These are phyloP conservation scores for Plotosus lineatus DNA, from an alignment of 2,113 vertebrate species.

Conservation along the genomic window DNA sequence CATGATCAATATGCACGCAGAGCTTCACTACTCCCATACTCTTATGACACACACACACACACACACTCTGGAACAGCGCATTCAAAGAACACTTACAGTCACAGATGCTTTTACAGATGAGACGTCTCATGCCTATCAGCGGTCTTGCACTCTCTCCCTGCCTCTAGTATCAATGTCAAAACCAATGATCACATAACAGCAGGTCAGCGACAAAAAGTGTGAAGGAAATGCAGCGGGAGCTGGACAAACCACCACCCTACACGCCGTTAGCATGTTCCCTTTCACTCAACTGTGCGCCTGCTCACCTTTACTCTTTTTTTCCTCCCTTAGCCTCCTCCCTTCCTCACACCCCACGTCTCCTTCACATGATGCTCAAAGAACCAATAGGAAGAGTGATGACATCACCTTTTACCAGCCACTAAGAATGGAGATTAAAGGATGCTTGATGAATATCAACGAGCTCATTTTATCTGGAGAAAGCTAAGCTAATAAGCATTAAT, in stretches of 20 bases:
- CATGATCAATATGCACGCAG: neutral
- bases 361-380: slow-evolving; percentile 67
- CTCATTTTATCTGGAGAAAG: slow-evolving; percentile 53
- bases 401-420: slow-evolving; percentile 90
- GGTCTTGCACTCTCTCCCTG: slow-evolving; percentile 67
- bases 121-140: slow-evolving; percentile 91
- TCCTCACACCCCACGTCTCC: slow-evolving; percentile 79
- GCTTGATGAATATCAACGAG: slow-evolving; percentile 77
- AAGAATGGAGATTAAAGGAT: slow-evolving; percentile 59
- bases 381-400: slow-evolving; percentile 91
- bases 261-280: slow-evolving; percentile 71
- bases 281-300: slow-evolving; percentile 56
- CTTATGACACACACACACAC: slow-evolving; percentile 67
- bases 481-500: slow-evolving; percentile 59
- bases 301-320: slow-evolving; percentile 76
- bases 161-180: slow-evolving; percentile 60
- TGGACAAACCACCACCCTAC: slow-evolving; percentile 60
- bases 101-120: slow-evolving; percentile 98
- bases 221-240: slow-evolving; percentile 39
- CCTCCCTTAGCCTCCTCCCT: slow-evolving; percentile 77
- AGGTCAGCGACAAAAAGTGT: slow-evolving; percentile 37
- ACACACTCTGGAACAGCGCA: slow-evolving; percentile 56
- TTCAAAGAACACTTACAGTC: slow-evolving; percentile 89
- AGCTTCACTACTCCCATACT: slow-evolving; percentile 54
- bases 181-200: slow-evolving; percentile 48